Conservation (phyloP, 2,113 vertebrate species). For the Asarcornis scutulata region DNA sequence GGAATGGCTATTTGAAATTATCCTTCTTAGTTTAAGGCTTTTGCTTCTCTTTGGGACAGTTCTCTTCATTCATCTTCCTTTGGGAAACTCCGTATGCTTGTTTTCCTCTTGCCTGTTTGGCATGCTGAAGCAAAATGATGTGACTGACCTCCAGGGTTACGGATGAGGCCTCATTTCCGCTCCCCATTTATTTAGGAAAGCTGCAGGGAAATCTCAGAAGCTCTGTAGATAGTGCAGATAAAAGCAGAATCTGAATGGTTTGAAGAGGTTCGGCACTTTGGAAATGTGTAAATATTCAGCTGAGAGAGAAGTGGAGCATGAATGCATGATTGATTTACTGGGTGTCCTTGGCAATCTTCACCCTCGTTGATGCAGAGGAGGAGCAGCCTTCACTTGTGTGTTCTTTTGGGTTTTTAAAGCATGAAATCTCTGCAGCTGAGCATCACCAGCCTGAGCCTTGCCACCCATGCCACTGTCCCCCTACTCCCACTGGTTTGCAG, state of each 20-base stretch:
- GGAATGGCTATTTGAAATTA: not conserved
- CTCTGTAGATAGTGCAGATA: not conserved
- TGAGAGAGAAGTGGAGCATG: not conserved
- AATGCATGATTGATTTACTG: not conserved
- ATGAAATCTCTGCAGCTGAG: not conserved
- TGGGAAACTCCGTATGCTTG: not conserved
- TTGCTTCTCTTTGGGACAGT: not conserved
- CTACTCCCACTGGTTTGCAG: not conserved
- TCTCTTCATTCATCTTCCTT: not conserved
- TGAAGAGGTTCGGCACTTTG: constrained; percentile 5
- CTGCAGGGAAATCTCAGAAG: constrained; percentile 9
- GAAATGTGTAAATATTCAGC: constrained; percentile 39
- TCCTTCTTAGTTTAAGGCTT: not conserved
- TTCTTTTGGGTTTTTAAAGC: not conserved
- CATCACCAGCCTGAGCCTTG: not conserved
- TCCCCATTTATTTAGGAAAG: not conserved
- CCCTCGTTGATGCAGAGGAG: not conserved
- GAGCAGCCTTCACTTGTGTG: not conserved
- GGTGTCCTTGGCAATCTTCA: not conserved
- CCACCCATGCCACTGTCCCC: fast-evolving
- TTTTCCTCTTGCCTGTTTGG: constrained; percentile 6
- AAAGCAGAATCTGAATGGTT: constrained; percentile 10
- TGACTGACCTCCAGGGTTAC: constrained; percentile 25
- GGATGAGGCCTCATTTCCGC: not conserved
- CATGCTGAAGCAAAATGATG: constrained; percentile 16